Evolutionary conservation across 64 coral and sea anemone genomes (phyloP), one percentile per base, ranked within the genome.

Genomic region (Stichodactyla helianthus): DNA sequence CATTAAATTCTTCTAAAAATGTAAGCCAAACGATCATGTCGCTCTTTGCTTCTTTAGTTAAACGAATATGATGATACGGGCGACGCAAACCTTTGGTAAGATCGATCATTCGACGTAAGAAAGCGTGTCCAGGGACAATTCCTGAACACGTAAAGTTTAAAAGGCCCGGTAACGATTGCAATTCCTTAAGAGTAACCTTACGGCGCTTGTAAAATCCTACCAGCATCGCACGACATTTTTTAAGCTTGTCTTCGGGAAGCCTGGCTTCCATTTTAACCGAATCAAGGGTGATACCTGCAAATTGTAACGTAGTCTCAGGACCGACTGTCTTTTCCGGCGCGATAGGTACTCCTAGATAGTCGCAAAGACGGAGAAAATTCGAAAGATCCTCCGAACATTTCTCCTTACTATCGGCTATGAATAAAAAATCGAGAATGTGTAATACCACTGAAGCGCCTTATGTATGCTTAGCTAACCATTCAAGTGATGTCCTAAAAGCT

Each of bases 271-370:
- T 18, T 11, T 10, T 26, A 50, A 77, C 52, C 19, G 85, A 52
- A 51, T 87, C 67, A 6, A 87, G 85, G 7, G 64, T 76, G 17
- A 87, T 87, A 6, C 85, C 67, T n/a, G 10, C 63, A 52, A 86
- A 86, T 67, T 65, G 61, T 14, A 86, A 70, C 1, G 18, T 10
- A n/a, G 84, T 70, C 10, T 44, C 7, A 6, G 84, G 84, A 6
- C 84, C 84, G 5, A 64, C 4, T 10, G 60, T 86, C 65, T 86
- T 86, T 86, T 86, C 59, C 1, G 35, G 35, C 35, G 35, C 35
- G 35, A 44, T 44, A 44, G 35, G 35, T 44, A 44, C 35, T 44
- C 28, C 86, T 61, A 6, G 78, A 35, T 14, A 77, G 20, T 13
- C 64, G 12, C 4, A 55, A 25, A 57, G 56, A 14, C 11, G 0